Evolutionary conservation across 2,888 invertebrate genomes (phyloP), one percentile per base, ranked within the genome.

Genomic region (Hermaeophaga mercurialis): DNA sequence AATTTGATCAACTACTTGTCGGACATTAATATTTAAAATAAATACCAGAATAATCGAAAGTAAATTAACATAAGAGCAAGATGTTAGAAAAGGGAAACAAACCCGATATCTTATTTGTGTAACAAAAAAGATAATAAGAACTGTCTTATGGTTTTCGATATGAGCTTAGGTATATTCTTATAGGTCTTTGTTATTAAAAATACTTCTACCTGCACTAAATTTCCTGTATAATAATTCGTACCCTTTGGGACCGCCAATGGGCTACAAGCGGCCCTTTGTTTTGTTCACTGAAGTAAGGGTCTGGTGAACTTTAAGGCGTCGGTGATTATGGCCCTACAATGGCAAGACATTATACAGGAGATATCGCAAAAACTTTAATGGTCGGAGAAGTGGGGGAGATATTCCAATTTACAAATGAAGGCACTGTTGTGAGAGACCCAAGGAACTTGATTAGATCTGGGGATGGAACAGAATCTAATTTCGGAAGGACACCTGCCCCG

Each of bases 261-360:
- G n/a, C 7, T 62, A 18, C n/a, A 65, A 66, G 63, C 65, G 68
- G 68, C 65, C 59, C 57, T 66, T 67, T 73, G 73, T 74, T 75
- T 74, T 74, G 72, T 70, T 67, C 62, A 58, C 60, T 61, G 67
- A 71, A 69, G 72, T 71, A 67, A 68, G 66, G 66, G 66, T 67
- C 53, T 50, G 54, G 17, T 34, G 43, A 61, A 63, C 58, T 69
- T 60, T 63, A 72, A 73, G 72, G 73, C 70, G 72, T 66, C 66
- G 63, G 68, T 70, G 66, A 70, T 71, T 61, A 55, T 43, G 64
- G 62, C 61, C 54, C 54, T 57, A 57, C 61, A 62, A 59, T 63
- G 56, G 68, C 69, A 69, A 70, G 70, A 71, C 68, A 71, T 67
- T 68, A 62, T 59, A 56, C 54, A 17, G 52, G 44, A 18, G 45